These are phyloP conservation scores for Torymus texanus DNA, from an alignment of 2,888 invertebrate genomes.

Conservation along the genomic window DNA sequence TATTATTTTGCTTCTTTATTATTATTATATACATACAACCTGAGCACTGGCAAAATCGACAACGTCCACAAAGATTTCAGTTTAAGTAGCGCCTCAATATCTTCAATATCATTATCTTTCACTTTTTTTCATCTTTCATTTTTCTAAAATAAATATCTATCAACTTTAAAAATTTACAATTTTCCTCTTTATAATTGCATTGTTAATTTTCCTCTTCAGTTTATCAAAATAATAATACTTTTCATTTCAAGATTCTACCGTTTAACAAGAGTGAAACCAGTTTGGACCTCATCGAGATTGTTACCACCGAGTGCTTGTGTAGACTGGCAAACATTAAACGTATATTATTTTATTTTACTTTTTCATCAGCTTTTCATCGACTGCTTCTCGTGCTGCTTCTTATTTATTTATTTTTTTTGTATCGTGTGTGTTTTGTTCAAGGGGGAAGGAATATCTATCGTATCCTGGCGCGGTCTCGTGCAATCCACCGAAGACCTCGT, in stretches of 20 bases:
- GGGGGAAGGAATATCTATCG: conserved; percentile 14
- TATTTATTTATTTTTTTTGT: conserved; percentile 14
- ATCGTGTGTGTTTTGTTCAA: background rate
- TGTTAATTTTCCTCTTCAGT: conserved; percentile 29
- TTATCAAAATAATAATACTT: conserved; percentile 56
- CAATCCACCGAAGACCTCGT: background rate
- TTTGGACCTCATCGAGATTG: conserved; percentile 51
- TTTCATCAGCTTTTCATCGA: background rate
- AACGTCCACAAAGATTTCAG: conserved; percentile 49
- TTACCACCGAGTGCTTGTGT: conserved; percentile 47
- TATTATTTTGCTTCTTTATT: conserved; percentile 26
- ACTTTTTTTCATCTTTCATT: conserved; percentile 33
- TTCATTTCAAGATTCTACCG: conserved; percentile 43
- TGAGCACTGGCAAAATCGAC: conserved; percentile 53
- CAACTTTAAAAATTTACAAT: conserved; percentile 54
- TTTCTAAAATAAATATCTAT: conserved; percentile 57
- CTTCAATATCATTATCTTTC: conserved; percentile 32
- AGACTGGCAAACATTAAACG: conserved; percentile 55
- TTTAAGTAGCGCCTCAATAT: conserved; percentile 44
- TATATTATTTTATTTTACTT: conserved; percentile 30
- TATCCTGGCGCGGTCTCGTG: background rate
- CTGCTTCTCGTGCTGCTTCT: conserved; percentile 25
- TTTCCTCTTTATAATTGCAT: conserved; percentile 34
- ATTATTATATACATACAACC: conserved; percentile 56
- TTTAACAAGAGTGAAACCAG: conserved; percentile 51